phyloP scores from a whole-genome alignment of 2,113 vertebrate genomes.

The Sisor rabdophorus region DNA sequence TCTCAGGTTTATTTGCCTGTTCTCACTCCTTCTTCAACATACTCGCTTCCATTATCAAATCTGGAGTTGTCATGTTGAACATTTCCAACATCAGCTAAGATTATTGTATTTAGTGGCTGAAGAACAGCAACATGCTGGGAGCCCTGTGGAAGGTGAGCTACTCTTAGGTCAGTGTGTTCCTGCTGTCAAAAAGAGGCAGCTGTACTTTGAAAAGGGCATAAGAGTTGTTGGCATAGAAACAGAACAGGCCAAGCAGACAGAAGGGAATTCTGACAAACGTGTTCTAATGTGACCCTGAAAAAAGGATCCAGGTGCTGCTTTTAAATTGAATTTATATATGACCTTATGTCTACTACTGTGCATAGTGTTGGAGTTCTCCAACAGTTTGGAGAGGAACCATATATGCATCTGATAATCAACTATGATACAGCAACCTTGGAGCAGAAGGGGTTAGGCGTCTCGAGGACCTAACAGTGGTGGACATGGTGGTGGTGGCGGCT shows the following conservation, averaged over 20 bases:
- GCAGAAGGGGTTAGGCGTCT: no score
- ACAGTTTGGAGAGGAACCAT: no score
- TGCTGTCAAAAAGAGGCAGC: constrained; percentile 16
- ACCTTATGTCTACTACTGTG: no score
- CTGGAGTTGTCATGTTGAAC: neutral
- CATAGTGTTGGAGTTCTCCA: no score
- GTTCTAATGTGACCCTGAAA: constrained; percentile 20
- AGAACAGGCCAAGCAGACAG: constrained; percentile 16
- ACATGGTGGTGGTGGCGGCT: no score
- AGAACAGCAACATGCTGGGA: constrained; percentile 24
- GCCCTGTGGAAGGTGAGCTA: constrained; percentile 39
- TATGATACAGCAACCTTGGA: no score
- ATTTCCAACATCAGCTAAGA: constrained; percentile 26
- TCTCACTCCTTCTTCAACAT: constrained; percentile 9
- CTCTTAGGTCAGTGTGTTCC: constrained; percentile 40
- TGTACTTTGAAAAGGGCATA: constrained; percentile 41
- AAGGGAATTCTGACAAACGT: constrained; percentile 12
- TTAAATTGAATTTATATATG: neutral
- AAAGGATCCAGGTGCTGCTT: constrained; percentile 24
- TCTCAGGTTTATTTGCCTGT: constrained; percentile 26
- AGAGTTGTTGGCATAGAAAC: constrained; percentile 35
- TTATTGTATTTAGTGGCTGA: constrained; percentile 33
- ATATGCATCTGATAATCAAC: no score
- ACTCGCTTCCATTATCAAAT: neutral
- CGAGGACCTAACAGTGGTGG: no score